Conservation (phyloP, 2,888 invertebrate species). For the Dasypogon diadema region DNA sequence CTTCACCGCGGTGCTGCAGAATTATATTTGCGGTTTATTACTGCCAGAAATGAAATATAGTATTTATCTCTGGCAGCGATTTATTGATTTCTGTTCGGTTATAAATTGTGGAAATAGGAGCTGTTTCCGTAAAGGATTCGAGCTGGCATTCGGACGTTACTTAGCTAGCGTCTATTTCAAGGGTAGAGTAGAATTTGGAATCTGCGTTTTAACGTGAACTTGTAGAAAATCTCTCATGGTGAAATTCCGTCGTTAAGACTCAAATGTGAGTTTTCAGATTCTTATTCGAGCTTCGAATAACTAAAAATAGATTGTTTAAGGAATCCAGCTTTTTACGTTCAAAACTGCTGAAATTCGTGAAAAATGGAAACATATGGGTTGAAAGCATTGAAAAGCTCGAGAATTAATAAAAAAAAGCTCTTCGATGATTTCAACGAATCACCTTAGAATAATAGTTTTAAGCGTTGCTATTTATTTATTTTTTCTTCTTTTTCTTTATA, state of each 20-base stretch:
- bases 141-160: not conserved
- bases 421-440: conserved; percentile 24
- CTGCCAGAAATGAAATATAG: not conserved
- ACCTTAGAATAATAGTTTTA: no score
- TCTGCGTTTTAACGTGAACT: not conserved
- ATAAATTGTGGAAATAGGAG: not conserved
- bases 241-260: conserved; percentile 25
- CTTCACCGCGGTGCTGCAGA: not conserved
- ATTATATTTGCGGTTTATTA: not conserved
- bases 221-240: conserved; percentile 11
- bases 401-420: conserved; percentile 1
- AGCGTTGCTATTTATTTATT: no score
- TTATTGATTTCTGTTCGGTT: not conserved
- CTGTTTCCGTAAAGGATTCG: not conserved
- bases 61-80: not conserved
- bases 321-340: conserved; percentile 24
- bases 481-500: conserved; percentile 1
- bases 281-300: not conserved
- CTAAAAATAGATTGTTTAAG: conserved; percentile 36
- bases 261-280: conserved; percentile 1
- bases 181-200: not conserved
- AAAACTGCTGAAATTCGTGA: not conserved
- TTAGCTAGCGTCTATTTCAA: conserved; percentile 6
- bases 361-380: conserved; percentile 40
- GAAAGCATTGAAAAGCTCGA: conserved; percentile 31